Conservation (phyloP, 2,888 invertebrate genomes). For the Phyto melanocephala region DNA sequence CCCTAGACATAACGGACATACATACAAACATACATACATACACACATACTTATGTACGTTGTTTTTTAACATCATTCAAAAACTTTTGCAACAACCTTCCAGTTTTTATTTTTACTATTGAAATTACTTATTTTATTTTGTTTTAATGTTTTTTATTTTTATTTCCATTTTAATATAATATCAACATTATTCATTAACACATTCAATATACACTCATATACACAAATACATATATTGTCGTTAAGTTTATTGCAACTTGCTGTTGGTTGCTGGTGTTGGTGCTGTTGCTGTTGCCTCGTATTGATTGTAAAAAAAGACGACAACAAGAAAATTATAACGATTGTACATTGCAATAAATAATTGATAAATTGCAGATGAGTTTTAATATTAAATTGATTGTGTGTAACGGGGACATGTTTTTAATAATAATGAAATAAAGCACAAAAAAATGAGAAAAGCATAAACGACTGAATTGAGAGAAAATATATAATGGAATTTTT, state of each 20-base stretch:
- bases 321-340: constrained; percentile 66
- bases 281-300: constrained; percentile 51
- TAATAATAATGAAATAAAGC: constrained; percentile 35
- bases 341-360: constrained; percentile 75
- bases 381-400: constrained; percentile 74
- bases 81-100: constrained; percentile 8
- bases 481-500: constrained; percentile 23
- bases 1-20: too few relatives aligned
- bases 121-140: constrained; percentile 17
- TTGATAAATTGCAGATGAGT: constrained; percentile 78
- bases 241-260: constrained; percentile 44
- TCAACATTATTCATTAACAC: constrained; percentile 61
- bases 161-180: constrained; percentile 26
- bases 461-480: neutral
- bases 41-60: too few relatives aligned
- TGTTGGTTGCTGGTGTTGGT: constrained; percentile 22
- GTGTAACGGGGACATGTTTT: constrained; percentile 53
- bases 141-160: neutral
- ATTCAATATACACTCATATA: constrained; percentile 44
- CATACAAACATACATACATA: too few relatives aligned
- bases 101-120: neutral
- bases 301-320: constrained; percentile 44
- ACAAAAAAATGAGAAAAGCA: neutral
- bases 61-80: too few relatives aligned
- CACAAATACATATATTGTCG: constrained; percentile 45